Percentiles rank a stretch among this genome's conserved stretches.
phyloP scores from a whole-genome alignment of 2,797 vertebrate genomes.

The Anguilla marmorata region DNA sequence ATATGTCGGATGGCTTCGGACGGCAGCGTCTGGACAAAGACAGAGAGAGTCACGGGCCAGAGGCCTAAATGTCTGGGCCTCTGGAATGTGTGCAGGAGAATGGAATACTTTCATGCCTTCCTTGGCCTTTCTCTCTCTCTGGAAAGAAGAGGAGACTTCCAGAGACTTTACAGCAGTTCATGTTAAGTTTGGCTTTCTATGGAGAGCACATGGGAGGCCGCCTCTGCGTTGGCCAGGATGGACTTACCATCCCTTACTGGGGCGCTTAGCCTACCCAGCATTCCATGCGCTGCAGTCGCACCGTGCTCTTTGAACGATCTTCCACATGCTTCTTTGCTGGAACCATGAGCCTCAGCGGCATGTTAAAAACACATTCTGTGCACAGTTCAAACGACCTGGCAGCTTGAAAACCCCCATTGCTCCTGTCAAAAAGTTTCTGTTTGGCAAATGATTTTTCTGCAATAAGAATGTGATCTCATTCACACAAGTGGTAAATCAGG shows the following conservation, averaged over 20 bases:
- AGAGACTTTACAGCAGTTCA: slow-evolving; percentile 19
- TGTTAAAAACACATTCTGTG: slow-evolving; percentile 1
- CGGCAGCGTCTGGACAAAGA: slow-evolving; percentile 74
- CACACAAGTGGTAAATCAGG: slow-evolving; percentile 32
- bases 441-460: slow-evolving; percentile 2
- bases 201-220: not conserved
- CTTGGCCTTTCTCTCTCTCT: not conserved
- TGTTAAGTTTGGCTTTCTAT: not conserved
- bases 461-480: slow-evolving; percentile 25
- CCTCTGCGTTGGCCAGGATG: not conserved
- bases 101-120: slow-evolving; percentile 44
- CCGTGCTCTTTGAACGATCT: not conserved
- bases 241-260: not conserved
- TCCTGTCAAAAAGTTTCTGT: slow-evolving; percentile 23
- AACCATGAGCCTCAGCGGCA: not conserved
- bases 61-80: slow-evolving; percentile 38
- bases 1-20: slow-evolving; percentile 24
- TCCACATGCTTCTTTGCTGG: not conserved
- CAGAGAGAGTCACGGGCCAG: slow-evolving; percentile 44
- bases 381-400: not conserved
- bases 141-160: slow-evolving; percentile 20
- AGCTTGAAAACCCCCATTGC: not conserved
- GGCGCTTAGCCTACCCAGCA: not conserved
- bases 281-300: not conserved
- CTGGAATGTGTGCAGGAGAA: slow-evolving; percentile 39